Evolutionary conservation across 2,113 vertebrate species (phyloP), one percentile per base, ranked within the genome.

Genomic region (Manacus vitellinus): DNA sequence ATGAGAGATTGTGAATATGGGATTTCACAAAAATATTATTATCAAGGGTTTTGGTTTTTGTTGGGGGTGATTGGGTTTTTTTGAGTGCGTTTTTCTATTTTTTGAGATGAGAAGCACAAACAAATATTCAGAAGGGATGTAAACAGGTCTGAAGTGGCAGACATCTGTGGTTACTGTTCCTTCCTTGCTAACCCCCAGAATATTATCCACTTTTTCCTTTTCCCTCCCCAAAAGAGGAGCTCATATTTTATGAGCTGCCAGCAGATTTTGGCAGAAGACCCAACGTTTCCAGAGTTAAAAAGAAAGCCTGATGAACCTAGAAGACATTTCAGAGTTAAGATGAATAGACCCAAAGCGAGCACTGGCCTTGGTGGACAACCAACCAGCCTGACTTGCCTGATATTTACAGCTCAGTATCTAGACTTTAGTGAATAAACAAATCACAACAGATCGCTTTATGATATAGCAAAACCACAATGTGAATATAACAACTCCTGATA

Each of bases 11-110:
- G 5, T 55, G 20, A 85, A 51, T 33, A 54, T 11, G 14, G 11
- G 31, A 61, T 55, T 81, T 66, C 33, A 87, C 6, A 47, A 84
- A 59, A 35, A 33, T 1, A 43, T 49, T 89, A 65, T 31, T 44
- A 72, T 25, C 39, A 31, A 18, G 7, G 4, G 9, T 43, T 68
- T 52, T 7, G 3, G 4, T 1, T 35, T 30, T 25, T 10, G 2
- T 30, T 37, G 9, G 6, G 4, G 22, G 7, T 2, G 14, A 3
- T 31, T 35, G 14, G 6, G 2, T 16, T 8, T 23, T 30, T 30
- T 49, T 25, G 30, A 7, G 28, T 44, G 12, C 4, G 1, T 6
- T 41, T 31, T 22, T 14, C 2, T 0, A 4, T 61, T 73, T 76
- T 83, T 75, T 75, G 33, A 71, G 22, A 35, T 3, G 0, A 67